phyloP scores from a whole-genome alignment of 2,113 vertebrate species.

The Lates calcarifer region DNA sequence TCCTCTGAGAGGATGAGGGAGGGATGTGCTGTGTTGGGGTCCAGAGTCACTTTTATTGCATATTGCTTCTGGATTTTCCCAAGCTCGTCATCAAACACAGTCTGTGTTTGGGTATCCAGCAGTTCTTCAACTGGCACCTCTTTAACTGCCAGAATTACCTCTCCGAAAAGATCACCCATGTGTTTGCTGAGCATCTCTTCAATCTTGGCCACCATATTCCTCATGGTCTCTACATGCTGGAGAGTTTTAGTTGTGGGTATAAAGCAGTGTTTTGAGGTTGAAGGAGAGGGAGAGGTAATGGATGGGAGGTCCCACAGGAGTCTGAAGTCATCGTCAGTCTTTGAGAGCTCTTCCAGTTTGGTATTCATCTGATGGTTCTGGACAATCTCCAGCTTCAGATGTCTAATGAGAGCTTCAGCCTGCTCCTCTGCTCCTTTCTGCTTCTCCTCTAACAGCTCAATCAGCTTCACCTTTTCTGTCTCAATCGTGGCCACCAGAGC shows the following conservation, averaged over 20 bases:
- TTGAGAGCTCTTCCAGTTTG: slow-evolving; percentile 11
- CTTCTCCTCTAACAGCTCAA: slow-evolving; percentile 17
- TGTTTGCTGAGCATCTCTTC: not conserved
- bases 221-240: not conserved
- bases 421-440: slow-evolving; percentile 6
- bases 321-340: not conserved
- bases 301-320: slow-evolving; percentile 17
- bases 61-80: not conserved
- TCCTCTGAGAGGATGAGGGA: slow-evolving; percentile 9
- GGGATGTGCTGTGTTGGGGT: not conserved
- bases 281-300: not conserved
- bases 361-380: fast-evolving
- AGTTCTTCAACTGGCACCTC: not conserved
- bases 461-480: not conserved
- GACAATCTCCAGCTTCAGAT: not conserved
- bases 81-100: not conserved
- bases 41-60: not conserved
- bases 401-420: not conserved
- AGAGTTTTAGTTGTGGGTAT: fast-evolving
- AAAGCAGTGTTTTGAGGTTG: not conserved
- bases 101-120: too few relatives aligned
- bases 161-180: not conserved
- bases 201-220: not conserved
- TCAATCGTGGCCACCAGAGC: slow-evolving; percentile 1
- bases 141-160: not conserved